These are phyloP conservation scores for Haemorhous mexicanus DNA, from an alignment of 2,113 vertebrate genomes.

Conservation along the genomic window DNA sequence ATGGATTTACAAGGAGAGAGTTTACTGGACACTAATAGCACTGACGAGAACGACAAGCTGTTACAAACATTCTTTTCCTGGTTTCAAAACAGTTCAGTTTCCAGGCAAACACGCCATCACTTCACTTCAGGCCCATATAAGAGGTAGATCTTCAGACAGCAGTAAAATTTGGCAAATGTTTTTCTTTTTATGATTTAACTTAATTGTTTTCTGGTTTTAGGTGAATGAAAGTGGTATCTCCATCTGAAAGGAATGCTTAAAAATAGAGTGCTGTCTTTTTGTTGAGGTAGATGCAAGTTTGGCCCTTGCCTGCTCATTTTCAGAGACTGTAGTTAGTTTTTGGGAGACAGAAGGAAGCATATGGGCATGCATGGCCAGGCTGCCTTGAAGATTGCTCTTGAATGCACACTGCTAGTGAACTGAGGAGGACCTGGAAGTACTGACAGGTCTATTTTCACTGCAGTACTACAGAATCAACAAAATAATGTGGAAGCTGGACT, in stretches of 20 bases:
- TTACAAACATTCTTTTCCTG: not conserved
- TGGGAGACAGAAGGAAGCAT: not conserved
- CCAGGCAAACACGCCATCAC: not conserved
- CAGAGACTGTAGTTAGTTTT: not conserved
- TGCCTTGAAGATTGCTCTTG: not conserved
- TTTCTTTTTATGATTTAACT: not conserved
- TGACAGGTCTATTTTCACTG: not conserved
- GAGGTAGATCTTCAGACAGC: not conserved
- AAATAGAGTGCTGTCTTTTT: not conserved
- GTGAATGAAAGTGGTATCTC: not conserved
- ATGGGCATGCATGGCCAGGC: not conserved
- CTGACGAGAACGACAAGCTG: not conserved
- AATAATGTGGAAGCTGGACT: not conserved
- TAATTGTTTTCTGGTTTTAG: not conserved
- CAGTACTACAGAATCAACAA: not conserved
- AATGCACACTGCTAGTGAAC: not conserved
- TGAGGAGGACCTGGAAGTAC: not conserved
- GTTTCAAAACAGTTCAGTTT: not conserved
- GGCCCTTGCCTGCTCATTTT: not conserved
- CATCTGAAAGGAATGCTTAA: not conserved
- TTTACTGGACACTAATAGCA: not conserved
- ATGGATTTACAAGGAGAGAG: not conserved
- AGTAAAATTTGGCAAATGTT: not conserved
- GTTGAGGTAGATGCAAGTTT: not conserved
- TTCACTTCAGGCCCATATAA: not conserved